Evolutionary conservation across 2,888 invertebrate species (phyloP).

Genomic region (Prionchulus punctatus): DNA sequence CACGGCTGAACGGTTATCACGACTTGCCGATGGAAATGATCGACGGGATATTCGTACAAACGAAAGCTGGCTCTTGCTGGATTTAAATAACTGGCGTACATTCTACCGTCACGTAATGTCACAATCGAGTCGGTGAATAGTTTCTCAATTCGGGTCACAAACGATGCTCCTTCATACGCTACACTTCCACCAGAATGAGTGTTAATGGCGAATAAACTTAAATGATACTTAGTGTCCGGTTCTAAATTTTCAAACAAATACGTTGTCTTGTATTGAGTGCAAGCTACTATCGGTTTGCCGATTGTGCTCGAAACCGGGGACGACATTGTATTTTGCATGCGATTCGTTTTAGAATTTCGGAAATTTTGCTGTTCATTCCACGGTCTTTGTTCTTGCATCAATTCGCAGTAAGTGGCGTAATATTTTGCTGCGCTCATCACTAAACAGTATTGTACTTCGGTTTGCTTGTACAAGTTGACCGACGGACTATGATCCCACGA

Average conservation of each 20-base stretch:
- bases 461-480: background rate
- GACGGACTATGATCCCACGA: background rate
- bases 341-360: background rate
- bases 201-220: constrained; percentile 29
- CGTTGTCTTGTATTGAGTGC: constrained; percentile 1
- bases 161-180: constrained; percentile 21
- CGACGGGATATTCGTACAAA: constrained; percentile 9
- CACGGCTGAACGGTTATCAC: constrained; percentile 10
- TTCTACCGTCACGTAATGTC: constrained; percentile 8
- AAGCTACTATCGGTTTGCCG: background rate
- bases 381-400: background rate
- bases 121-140: background rate
- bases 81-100: constrained; percentile 9
- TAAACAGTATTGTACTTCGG: constrained; percentile 2
- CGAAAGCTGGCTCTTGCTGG: background rate
- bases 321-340: background rate
- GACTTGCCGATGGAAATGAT: background rate
- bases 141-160: constrained; percentile 17
- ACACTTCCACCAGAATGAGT: constrained; percentile 21
- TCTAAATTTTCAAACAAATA: background rate
- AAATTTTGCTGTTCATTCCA: too few species aligned
- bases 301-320: background rate
- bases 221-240: constrained; percentile 22
- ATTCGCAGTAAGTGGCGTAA: constrained; percentile 4
- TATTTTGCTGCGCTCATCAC: background rate